Evolutionary conservation across 2,797 vertebrate species (phyloP).

Genomic region (Phoeniculus purpureus): DNA sequence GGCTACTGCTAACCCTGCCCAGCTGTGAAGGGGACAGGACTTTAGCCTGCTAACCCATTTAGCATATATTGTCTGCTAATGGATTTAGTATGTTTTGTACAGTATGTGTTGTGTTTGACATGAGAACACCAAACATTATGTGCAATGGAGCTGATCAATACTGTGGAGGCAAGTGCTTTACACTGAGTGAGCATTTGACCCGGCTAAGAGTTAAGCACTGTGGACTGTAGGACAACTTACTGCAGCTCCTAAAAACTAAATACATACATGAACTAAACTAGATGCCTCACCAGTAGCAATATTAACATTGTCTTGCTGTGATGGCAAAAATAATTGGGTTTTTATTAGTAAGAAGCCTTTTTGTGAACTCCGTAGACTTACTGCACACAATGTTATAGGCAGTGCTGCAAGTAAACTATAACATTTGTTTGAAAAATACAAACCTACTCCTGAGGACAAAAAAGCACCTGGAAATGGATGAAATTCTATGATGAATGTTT

Average conservation of each 20-base stretch:
- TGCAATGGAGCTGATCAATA: neutral
- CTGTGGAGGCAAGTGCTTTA: neutral
- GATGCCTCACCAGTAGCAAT: neutral
- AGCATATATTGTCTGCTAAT: neutral
- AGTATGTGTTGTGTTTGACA: neutral
- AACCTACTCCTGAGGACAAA: neutral
- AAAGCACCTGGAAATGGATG: neutral
- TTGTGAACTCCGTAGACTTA: neutral
- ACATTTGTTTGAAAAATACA: neutral
- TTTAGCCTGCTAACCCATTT: neutral
- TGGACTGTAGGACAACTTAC: neutral
- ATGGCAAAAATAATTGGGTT: neutral
- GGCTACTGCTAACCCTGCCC: neutral
- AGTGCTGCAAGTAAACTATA: neutral
- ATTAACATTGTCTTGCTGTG: neutral
- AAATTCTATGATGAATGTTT: neutral
- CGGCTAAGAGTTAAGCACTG: neutral
- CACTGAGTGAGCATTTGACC: neutral
- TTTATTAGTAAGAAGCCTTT: neutral
- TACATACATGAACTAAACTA: neutral
- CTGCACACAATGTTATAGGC: neutral
- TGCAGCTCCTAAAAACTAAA: neutral
- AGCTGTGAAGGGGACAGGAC: neutral
- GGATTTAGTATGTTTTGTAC: neutral
- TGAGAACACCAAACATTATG: neutral